Percentiles rank a stretch among this genome's conserved stretches.
phyloP scores from a whole-genome alignment of 2,888 invertebrate genomes.

The Pollenia griseotomentosa region DNA sequence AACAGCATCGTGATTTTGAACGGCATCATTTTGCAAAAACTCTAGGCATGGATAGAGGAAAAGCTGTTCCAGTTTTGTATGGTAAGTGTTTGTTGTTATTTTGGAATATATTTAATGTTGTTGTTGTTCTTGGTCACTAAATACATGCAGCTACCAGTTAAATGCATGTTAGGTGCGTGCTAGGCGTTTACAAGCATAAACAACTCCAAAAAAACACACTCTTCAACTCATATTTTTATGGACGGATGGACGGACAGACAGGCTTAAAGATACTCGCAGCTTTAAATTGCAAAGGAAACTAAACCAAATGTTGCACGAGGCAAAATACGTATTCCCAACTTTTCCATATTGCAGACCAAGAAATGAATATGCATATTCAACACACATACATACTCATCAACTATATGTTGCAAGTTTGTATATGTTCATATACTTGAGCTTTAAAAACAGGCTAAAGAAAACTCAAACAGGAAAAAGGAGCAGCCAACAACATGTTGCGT shows the following conservation, averaged over 20 bases:
- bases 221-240: background rate
- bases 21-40: slow-evolving; percentile 33
- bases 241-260: background rate
- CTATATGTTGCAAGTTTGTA: slow-evolving; percentile 24
- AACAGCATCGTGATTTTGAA: slow-evolving; percentile 39
- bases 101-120: slow-evolving; percentile 7
- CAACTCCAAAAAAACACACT: slow-evolving; percentile 51
- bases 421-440: slow-evolving; percentile 11
- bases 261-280: slow-evolving; percentile 4
- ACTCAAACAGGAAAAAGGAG: slow-evolving; percentile 73
- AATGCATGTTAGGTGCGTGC: slow-evolving; percentile 76
- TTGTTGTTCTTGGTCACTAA: slow-evolving; percentile 68
- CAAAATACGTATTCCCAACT: slow-evolving; percentile 52
- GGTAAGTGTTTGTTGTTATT: background rate
- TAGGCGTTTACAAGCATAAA: slow-evolving; percentile 74
- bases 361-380: slow-evolving; percentile 50
- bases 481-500: slow-evolving; percentile 68
- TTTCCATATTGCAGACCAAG: slow-evolving; percentile 7
- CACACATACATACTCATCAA: background rate
- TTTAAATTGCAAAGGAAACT: slow-evolving; percentile 47
- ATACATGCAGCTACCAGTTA: slow-evolving; percentile 76
- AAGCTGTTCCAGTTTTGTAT: slow-evolving; percentile 67
- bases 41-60: slow-evolving; percentile 46
- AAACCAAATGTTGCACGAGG: slow-evolving; percentile 71
- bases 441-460: slow-evolving; percentile 11